Evolutionary conservation across 2,113 vertebrate genomes (phyloP), one percentile per base, ranked within the genome.

Genomic region (Hiodon alosoides): DNA sequence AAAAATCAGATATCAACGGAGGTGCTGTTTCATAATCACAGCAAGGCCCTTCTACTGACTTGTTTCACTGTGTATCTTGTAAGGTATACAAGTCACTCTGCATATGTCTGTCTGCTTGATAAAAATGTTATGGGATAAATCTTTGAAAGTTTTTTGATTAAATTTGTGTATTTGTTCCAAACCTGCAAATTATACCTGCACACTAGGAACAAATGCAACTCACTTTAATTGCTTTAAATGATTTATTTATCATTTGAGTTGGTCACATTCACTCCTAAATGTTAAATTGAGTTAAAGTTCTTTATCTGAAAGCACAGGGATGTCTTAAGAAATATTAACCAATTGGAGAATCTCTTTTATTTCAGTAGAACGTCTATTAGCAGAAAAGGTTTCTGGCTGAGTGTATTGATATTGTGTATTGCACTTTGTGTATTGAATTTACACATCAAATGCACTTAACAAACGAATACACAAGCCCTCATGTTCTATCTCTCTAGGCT

Each of bases 371-470:
- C 31, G 2, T 31, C 31, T 31, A 31, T 31, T 31, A 31, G 31
- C 31, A 31, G 31, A 31, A 31, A 31, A 31, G 31, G 31, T 31
- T 31, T 31, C 31, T 31, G 31, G 31, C 31, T 31, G 31, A 31
- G 31, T 31, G 31, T 31, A 78, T 61, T 78, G 10, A 81, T 81
- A 79, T 85, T 84, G 82, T 80, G 65, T 81, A 85, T 86, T 87
- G 75, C 67, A 69, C 74, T 71, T 79, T 75, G 67, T 72, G 31
- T 31, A 31, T 31, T 31, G 31, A 31, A 67, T 77, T 85, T 83
- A 76, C 86, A 90, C 88, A 83, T 91, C 86, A 91, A 88, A 90
- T 85, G 80, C 85, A 66, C 75, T 62, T 59, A 82, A 70, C 65
- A 31, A 0, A 31, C 31, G 31, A 31, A 31, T 31, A 31, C 31